A percentile compares a stretch with the other conserved stretches of the same genome.
These are phyloP conservation scores for Oenanthe melanoleuca DNA, from an alignment of 2,113 vertebrate species.

Conservation along the genomic window DNA sequence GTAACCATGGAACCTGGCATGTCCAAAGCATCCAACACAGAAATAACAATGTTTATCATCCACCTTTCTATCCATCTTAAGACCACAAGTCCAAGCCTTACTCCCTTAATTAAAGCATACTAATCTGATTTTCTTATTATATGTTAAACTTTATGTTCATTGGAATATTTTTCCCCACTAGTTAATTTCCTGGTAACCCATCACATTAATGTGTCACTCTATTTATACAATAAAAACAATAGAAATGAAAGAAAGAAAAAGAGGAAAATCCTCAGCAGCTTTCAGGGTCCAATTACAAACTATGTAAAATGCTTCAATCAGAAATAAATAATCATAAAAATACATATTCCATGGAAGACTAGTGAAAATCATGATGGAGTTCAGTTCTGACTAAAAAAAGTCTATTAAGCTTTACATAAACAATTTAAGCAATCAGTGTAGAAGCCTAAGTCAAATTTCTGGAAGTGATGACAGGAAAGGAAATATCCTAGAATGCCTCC, in stretches of 20 bases:
- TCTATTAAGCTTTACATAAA: constrained; percentile 29
- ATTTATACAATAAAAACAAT: not conserved
- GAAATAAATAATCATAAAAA: not conserved
- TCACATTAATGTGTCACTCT: not conserved
- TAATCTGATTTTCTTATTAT: not conserved
- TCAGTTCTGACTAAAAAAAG: constrained; percentile 6
- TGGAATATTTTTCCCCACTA: not conserved
- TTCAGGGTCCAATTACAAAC: not conserved
- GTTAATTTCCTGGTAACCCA: not conserved
- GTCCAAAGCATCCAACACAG: not conserved
- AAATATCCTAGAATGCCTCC: constrained; percentile 22
- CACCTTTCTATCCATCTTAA: not conserved
- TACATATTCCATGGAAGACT: constrained; percentile 3
- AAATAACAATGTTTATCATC: not conserved
- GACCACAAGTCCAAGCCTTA: not conserved
- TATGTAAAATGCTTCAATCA: constrained; percentile 8
- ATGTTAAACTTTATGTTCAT: not conserved
- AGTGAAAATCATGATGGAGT: constrained; percentile 6
- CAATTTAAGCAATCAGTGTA: constrained; percentile 15
- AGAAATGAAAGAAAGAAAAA: not conserved
- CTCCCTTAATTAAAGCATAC: not conserved
- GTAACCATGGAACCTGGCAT: not conserved
- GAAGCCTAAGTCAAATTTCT: constrained; percentile 21
- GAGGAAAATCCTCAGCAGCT: not conserved
- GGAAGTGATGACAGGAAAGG: not conserved